A percentile compares a stretch with the other conserved stretches of the same genome.
Evolutionary conservation across 2,797 vertebrate species (phyloP).

Genomic region (Tympanoctomys barrerae): DNA sequence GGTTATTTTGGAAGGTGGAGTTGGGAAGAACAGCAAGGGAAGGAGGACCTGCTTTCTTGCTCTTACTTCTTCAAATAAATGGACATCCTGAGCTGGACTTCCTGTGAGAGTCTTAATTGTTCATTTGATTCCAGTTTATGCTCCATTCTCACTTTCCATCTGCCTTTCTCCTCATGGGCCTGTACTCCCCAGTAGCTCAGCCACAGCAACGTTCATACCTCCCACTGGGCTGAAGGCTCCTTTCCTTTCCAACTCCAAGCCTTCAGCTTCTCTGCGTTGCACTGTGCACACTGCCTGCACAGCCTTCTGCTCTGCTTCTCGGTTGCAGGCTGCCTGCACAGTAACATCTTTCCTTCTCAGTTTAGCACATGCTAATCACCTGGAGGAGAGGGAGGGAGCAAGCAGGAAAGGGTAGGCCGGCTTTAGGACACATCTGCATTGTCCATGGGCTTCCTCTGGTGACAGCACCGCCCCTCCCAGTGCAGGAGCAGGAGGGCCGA

Average conservation of each 20-base stretch:
- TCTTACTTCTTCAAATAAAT: conserved; percentile 31
- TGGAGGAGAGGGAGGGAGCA: background rate
- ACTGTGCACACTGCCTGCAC: background rate
- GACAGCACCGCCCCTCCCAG: no score
- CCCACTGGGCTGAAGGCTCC: background rate
- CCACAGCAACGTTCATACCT: background rate
- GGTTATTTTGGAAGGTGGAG: background rate
- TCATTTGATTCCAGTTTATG: conserved; percentile 49
- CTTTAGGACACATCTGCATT: background rate
- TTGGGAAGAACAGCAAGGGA: background rate
- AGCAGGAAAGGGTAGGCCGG: background rate
- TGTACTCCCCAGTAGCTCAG: conserved; percentile 31
- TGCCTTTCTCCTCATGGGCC: conserved; percentile 11
- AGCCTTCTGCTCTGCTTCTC: background rate
- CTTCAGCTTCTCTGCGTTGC: background rate
- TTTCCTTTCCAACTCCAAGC: background rate
- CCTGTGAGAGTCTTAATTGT: conserved; percentile 38
- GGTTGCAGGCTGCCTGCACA: background rate
- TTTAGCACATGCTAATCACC: background rate
- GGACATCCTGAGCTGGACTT: conserved; percentile 30
- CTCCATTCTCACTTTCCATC: conserved; percentile 42
- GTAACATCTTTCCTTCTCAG: background rate
- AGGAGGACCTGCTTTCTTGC: background rate
- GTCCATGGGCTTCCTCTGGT: background rate
- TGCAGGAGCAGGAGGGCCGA: background rate